A percentile compares a stretch with the other conserved stretches of the same genome.
Evolutionary conservation across 2,888 invertebrate genomes (phyloP).

Genomic region (Ariolimax columbianus): DNA sequence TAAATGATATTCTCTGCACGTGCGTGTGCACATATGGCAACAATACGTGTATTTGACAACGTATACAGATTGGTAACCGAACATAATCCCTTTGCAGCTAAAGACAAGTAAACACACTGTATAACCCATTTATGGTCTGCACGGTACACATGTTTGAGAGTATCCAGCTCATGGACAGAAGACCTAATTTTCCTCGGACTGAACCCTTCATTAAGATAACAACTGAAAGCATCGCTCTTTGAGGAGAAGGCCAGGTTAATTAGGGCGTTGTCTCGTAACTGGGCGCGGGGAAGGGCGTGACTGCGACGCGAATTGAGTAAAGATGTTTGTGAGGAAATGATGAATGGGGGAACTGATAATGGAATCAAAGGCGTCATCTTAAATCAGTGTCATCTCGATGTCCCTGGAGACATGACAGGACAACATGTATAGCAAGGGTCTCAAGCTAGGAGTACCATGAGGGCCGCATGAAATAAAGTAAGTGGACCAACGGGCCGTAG

Average conservation of each 20-base stretch:
- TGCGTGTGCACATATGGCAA: too few species aligned
- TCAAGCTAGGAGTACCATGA: too few species aligned
- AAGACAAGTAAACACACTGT: too few species aligned
- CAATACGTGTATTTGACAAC: too few species aligned
- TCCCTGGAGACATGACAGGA: conserved; percentile 5
- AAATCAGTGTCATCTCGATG: conserved; percentile 50
- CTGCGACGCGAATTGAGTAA: conserved; percentile 33
- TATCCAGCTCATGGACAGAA: not conserved
- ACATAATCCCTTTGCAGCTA: too few species aligned
- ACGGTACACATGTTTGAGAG: conserved; percentile 5
- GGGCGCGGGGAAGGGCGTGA: not conserved
- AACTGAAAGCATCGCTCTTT: not conserved
- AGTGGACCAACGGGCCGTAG: too few species aligned
- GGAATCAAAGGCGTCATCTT: conserved; percentile 55
- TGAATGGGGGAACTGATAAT: conserved; percentile 57
- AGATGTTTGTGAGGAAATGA: conserved; percentile 47
- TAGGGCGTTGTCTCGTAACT: not conserved
- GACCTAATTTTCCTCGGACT: not conserved
- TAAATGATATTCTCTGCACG: too few species aligned
- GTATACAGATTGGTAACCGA: too few species aligned
- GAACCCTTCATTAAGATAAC: not conserved
- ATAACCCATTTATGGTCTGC: not conserved
- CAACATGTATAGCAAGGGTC: too few species aligned
- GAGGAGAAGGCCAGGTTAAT: not conserved
- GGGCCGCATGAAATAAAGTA: too few species aligned